These are phyloP conservation scores for Chinchilla lanigera DNA, from an alignment of 2,113 vertebrate species.

Conservation along the genomic window DNA sequence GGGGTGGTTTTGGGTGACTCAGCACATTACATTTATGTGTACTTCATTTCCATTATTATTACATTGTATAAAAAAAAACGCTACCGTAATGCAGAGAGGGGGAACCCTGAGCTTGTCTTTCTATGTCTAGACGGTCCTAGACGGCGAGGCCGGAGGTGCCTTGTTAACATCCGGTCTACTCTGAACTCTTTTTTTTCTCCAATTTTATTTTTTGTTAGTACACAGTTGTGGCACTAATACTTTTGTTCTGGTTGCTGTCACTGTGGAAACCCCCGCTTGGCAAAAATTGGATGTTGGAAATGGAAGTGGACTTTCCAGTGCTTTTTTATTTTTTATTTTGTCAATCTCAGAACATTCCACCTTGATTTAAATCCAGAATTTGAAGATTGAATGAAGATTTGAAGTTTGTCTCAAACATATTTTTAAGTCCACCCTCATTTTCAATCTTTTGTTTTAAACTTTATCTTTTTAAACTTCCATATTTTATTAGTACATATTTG, in stretches of 20 bases:
- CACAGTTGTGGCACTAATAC: neutral
- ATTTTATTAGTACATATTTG: neutral
- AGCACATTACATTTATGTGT: neutral
- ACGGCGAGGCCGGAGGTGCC: fast-evolving
- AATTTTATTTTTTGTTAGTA: neutral
- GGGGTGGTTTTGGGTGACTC: neutral
- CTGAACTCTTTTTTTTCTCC: neutral
- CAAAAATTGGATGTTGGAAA: neutral
- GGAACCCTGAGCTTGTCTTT: neutral
- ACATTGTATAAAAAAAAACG: neutral
- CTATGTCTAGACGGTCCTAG: neutral
- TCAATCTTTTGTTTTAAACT: neutral
- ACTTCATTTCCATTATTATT: neutral
- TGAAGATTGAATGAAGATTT: neutral
- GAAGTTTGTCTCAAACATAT: neutral
- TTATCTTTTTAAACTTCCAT: neutral
- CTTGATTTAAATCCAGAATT: neutral
- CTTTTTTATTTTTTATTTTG: neutral
- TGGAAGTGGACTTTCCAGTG: neutral
- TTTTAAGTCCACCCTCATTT: neutral
- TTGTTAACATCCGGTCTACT: neutral
- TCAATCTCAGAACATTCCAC: neutral
- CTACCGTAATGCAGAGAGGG: neutral
- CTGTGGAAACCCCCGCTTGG: neutral
- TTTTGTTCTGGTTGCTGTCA: neutral